These are phyloP conservation scores for Tuberolachnus salignus DNA, from an alignment of 2,888 invertebrate genomes.

Conservation along the genomic window DNA sequence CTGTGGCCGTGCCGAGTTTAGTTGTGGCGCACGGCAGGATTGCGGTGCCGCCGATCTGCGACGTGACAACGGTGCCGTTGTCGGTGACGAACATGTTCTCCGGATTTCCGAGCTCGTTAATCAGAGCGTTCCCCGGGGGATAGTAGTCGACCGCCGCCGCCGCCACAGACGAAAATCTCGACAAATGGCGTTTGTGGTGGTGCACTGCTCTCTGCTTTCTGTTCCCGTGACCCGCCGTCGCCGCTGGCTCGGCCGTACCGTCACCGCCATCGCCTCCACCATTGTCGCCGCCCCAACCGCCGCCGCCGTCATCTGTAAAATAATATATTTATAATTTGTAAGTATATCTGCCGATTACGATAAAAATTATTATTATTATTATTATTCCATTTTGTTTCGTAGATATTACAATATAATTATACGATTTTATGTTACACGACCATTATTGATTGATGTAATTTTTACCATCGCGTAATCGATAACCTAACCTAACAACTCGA, in stretches of 20 bases:
- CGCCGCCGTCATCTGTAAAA: too few relatives aligned
- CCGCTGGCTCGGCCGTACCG: not conserved
- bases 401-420: too few relatives aligned
- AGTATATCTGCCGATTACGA: too few relatives aligned
- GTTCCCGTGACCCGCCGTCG: not conserved
- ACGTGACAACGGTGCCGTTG: slow-evolving; percentile 65
- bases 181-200: slow-evolving; percentile 52
- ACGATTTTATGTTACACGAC: too few relatives aligned
- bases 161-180: slow-evolving; percentile 33
- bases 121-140: slow-evolving; percentile 33
- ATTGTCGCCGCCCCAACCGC: not conserved
- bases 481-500: too few relatives aligned
- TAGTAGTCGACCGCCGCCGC: not conserved
- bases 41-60: slow-evolving; percentile 66
- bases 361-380: too few relatives aligned
- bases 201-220: slow-evolving; percentile 30
- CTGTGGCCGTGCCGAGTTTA: slow-evolving; percentile 66
- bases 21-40: slow-evolving; percentile 66
- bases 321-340: too few relatives aligned
- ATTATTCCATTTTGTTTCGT: too few relatives aligned
- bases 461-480: too few relatives aligned
- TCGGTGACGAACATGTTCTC: slow-evolving; percentile 64
- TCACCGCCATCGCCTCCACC: not conserved
- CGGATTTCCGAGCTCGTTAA: slow-evolving; percentile 42
- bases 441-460: too few relatives aligned